These are phyloP conservation scores for Muschampia plurimacula DNA, from an alignment of 2,888 invertebrate species.

Conservation along the genomic window DNA sequence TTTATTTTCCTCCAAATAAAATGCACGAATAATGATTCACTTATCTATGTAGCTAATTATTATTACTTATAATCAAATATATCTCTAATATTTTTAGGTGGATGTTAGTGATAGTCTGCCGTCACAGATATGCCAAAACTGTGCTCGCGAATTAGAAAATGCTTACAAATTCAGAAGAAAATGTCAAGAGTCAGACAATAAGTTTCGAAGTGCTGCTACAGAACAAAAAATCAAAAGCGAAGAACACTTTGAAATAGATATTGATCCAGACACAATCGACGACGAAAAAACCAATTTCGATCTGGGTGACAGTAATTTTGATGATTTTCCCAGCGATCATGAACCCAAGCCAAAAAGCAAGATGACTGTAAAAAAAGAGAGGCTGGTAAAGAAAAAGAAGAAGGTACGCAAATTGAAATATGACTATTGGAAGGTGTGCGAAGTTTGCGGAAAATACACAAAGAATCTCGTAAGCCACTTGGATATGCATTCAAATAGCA, in stretches of 20 bases:
- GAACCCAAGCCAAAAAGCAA: slow-evolving; percentile 49
- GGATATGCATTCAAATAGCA: slow-evolving; percentile 72
- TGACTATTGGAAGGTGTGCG: slow-evolving; percentile 79
- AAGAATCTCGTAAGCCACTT: slow-evolving; percentile 73
- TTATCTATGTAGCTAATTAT: too few relatives aligned
- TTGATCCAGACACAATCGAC: slow-evolving; percentile 48
- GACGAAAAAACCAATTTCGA: slow-evolving; percentile 49
- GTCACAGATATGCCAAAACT: slow-evolving; percentile 69
- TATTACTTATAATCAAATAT: neutral
- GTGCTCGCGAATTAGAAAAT: slow-evolving; percentile 70
- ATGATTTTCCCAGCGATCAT: slow-evolving; percentile 46
- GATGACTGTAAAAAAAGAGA: slow-evolving; percentile 45
- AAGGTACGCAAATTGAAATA: slow-evolving; percentile 65
- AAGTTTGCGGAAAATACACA: slow-evolving; percentile 78
- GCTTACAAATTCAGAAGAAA: slow-evolving; percentile 78
- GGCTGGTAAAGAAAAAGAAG: slow-evolving; percentile 52
- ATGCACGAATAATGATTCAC: neutral
- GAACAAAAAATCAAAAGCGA: slow-evolving; percentile 63
- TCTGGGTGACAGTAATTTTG: slow-evolving; percentile 51
- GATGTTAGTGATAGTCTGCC: slow-evolving; percentile 71
- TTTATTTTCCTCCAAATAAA: neutral
- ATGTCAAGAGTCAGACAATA: slow-evolving; percentile 74
- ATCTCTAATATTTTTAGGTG: slow-evolving; percentile 60
- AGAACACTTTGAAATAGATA: slow-evolving; percentile 49
- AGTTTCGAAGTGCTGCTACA: slow-evolving; percentile 52